These are phyloP conservation scores for Sciurus niger DNA, from an alignment of 2,113 vertebrate species.

Conservation along the genomic window DNA sequence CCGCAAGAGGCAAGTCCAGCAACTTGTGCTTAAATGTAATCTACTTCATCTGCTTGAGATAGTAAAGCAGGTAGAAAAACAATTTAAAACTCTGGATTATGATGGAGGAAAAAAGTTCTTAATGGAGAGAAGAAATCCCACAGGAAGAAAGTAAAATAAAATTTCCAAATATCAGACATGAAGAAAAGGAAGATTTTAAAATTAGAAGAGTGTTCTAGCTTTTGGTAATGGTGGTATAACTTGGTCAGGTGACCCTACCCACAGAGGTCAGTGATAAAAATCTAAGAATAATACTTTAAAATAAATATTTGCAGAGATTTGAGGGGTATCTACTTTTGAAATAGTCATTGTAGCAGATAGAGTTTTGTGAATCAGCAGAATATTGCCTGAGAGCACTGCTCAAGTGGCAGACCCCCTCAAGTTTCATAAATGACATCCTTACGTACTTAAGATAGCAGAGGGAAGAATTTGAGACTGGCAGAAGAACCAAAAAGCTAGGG, in stretches of 20 bases:
- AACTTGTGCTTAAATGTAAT: background rate
- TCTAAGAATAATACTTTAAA: constrained; percentile 27
- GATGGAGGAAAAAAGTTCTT: background rate
- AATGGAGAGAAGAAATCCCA: background rate
- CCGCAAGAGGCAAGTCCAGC: background rate
- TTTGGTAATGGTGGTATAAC: background rate
- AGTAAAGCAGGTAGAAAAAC: background rate
- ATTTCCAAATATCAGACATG: background rate
- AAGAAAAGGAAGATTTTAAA: background rate
- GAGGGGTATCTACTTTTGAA: background rate
- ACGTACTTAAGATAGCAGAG: background rate
- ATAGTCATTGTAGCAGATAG: background rate
- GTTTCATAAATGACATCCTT: background rate
- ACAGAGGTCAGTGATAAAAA: background rate
- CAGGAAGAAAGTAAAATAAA: background rate
- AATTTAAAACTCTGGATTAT: background rate
- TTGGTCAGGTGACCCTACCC: background rate
- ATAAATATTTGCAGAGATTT: background rate
- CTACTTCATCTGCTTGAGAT: background rate
- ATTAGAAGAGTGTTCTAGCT: background rate
- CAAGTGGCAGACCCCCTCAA: background rate
- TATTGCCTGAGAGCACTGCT: background rate
- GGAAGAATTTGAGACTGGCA: background rate
- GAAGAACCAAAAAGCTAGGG: background rate
- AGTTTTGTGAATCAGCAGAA: background rate